phyloP scores from a whole-genome alignment of 2,888 invertebrate species.

The Trichopoda pennipes region DNA sequence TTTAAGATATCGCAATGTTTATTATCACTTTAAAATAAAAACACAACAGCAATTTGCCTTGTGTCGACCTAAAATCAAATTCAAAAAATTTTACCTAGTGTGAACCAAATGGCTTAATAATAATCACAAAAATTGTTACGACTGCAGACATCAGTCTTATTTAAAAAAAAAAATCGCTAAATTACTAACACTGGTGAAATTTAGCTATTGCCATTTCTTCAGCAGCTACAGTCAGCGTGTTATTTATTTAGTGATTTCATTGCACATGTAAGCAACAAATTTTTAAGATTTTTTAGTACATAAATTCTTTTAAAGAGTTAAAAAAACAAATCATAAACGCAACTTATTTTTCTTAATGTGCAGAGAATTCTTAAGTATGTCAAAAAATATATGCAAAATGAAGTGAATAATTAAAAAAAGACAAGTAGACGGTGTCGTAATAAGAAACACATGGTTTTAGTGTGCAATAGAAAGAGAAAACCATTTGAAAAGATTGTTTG shows the following conservation, averaged over 20 bases:
- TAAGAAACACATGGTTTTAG: background rate
- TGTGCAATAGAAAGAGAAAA: constrained; percentile 47
- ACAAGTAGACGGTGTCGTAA: background rate
- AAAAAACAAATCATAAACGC: background rate
- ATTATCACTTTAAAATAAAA: too few species aligned
- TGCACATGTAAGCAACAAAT: constrained; percentile 57
- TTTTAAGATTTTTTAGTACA: background rate
- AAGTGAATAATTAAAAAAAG: constrained; percentile 42
- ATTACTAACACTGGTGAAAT: constrained; percentile 27
- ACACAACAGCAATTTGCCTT: too few species aligned
- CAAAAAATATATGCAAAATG: constrained; percentile 63
- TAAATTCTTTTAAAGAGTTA: background rate
- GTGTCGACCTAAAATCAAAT: too few species aligned
- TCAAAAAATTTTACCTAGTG: too few species aligned
- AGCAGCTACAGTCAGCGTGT: constrained; percentile 49
- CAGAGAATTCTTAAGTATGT: constrained; percentile 62
- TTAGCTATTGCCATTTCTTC: constrained; percentile 46
- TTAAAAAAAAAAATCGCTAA: background rate
- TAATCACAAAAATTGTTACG: too few species aligned
- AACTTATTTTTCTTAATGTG: constrained; percentile 11
- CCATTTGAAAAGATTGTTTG: constrained; percentile 14
- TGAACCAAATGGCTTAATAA: too few species aligned
- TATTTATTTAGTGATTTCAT: constrained; percentile 28
- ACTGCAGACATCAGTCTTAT: too few species aligned
- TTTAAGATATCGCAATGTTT: too few species aligned